Conservation (phyloP, 1,140 invertebrate species). For the Nebria ingens region DNA sequence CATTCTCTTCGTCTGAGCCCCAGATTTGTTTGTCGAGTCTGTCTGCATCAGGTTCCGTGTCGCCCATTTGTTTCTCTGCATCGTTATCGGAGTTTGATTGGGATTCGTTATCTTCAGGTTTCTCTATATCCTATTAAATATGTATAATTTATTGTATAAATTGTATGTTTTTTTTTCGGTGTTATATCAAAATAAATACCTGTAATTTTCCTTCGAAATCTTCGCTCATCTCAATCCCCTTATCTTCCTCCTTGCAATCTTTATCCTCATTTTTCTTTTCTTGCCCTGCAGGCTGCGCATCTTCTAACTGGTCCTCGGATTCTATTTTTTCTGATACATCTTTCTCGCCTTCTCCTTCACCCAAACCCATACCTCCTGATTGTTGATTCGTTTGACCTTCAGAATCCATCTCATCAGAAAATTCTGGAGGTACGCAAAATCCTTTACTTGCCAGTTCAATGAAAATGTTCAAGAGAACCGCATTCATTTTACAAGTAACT, state of each 20-base stretch:
- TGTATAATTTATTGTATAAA: neutral
- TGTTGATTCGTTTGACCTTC: constrained; percentile 43
- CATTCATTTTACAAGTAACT: constrained; percentile 70
- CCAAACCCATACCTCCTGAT: constrained; percentile 69
- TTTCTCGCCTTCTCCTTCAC: constrained; percentile 86
- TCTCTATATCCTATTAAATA: constrained; percentile 63
- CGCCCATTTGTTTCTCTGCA: constrained; percentile 91
- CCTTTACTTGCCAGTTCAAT: constrained; percentile 79
- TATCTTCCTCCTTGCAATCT: constrained; percentile 83
- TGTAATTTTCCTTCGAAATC: constrained; percentile 77
- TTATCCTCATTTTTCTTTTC: constrained; percentile 65
- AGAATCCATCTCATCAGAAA: constrained; percentile 53
- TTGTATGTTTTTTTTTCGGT: neutral
- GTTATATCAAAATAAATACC: constrained; percentile 14
- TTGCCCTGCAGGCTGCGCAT: constrained; percentile 60
- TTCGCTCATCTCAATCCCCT: constrained; percentile 89
- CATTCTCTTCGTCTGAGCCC: constrained; percentile 72
- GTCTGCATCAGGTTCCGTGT: constrained; percentile 72
- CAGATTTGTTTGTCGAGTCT: constrained; percentile 77
- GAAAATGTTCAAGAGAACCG: constrained; percentile 75
- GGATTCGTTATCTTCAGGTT: constrained; percentile 48
- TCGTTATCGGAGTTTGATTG: constrained; percentile 64
- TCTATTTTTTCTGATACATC: constrained; percentile 93
- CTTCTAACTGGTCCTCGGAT: constrained; percentile 87
- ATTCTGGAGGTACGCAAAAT: constrained; percentile 84